A percentile compares a stretch with the other conserved stretches of the same genome.
phyloP scores from a whole-genome alignment of 2,888 invertebrate species.

The Spodoptera littoralis region DNA sequence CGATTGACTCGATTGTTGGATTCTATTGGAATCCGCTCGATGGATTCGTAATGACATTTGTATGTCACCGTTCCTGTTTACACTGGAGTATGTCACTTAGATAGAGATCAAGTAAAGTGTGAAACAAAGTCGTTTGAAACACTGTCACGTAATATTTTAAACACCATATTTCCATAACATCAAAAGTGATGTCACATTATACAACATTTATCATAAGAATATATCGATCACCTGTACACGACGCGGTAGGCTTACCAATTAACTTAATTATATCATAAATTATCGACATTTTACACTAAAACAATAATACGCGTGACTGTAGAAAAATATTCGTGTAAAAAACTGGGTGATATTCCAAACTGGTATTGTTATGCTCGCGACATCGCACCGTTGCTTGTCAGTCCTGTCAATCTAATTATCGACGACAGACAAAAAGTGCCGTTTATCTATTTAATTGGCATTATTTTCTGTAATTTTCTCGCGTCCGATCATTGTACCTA shows the following conservation, averaged over 20 bases:
- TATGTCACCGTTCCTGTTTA: not conserved
- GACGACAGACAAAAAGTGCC: constrained; percentile 28
- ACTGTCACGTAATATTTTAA: not conserved
- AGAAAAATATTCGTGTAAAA: constrained; percentile 24
- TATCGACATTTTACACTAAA: constrained; percentile 32
- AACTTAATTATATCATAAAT: constrained; percentile 46
- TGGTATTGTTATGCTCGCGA: constrained; percentile 22
- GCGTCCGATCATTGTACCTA: constrained; percentile 41
- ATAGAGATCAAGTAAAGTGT: too few relatives aligned
- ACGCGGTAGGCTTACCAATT: constrained; percentile 44
- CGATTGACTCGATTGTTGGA: constrained; percentile 28
- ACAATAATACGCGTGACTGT: constrained; percentile 19
- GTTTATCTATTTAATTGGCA: constrained; percentile 48
- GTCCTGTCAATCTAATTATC: constrained; percentile 47
- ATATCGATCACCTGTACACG: constrained; percentile 31
- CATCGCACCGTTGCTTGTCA: constrained; percentile 17
- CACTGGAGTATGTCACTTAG: too few relatives aligned
- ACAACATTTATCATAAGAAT: constrained; percentile 7
- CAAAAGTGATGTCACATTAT: constrained; percentile 18
- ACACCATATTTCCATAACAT: not conserved
- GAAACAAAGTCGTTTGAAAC: not conserved
- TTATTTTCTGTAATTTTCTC: constrained; percentile 49
- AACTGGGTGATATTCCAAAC: constrained; percentile 25
- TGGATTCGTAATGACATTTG: constrained; percentile 12
- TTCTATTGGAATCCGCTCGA: constrained; percentile 15